phyloP scores from a whole-genome alignment of 2,113 vertebrate genomes.

The Crotophaga sulcirostris region DNA sequence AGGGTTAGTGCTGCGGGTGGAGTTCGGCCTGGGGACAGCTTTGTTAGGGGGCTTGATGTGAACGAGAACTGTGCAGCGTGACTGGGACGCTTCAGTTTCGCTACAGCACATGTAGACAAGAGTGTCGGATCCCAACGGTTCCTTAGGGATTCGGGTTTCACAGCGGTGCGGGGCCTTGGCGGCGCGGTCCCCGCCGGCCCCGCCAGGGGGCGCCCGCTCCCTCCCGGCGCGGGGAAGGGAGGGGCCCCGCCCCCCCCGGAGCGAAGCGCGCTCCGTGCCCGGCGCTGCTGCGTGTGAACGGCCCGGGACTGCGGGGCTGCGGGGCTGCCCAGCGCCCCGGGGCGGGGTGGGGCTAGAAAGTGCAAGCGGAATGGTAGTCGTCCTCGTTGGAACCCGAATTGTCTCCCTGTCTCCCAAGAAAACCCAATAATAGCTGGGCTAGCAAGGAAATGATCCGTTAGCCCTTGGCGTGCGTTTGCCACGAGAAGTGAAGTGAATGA shows the following conservation, averaged over 20 bases:
- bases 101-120: not conserved
- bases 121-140: not conserved
- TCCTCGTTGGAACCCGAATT: not conserved
- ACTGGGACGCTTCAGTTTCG: not conserved
- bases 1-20: not conserved
- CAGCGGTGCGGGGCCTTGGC: not conserved
- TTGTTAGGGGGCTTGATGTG: not conserved
- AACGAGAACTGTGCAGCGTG: not conserved
- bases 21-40: not conserved
- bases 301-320: too few species aligned
- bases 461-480: not conserved
- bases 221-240: not conserved
- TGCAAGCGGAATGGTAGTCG: not conserved
- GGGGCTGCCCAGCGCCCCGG: not conserved
- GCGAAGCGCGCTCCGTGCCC: too few species aligned
- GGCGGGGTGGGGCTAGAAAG: not conserved
- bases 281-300: too few species aligned
- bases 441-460: not conserved
- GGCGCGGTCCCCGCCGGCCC: not conserved
- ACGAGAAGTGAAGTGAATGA: not conserved
- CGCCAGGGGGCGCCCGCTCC: slow-evolving; percentile 72
- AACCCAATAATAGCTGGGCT: not conserved
- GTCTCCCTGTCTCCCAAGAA: not conserved
- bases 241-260: too few species aligned
- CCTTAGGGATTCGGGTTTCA: not conserved